Conservation (phyloP, 2,113 vertebrate species). For the Oplegnathus fasciatus region DNA sequence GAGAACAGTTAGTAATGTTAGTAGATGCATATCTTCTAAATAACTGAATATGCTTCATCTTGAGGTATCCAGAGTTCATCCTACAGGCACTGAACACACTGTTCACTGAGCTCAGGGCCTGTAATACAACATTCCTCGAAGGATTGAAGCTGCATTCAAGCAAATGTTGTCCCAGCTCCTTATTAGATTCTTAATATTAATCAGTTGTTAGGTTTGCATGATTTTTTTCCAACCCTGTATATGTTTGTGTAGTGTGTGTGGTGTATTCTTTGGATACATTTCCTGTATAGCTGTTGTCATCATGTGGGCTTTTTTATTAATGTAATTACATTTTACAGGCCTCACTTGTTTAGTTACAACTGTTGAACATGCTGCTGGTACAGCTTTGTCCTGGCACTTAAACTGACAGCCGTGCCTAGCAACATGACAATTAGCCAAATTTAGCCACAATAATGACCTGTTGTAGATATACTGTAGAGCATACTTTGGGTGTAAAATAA, state of each 20-base stretch:
- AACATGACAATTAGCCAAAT: conserved; percentile 56
- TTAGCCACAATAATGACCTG: conserved; percentile 40
- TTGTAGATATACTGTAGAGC: conserved; percentile 2
- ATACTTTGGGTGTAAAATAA: conserved; percentile 5
- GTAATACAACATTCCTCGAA: conserved; percentile 31
- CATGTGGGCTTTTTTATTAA: not conserved
- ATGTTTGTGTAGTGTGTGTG: not conserved
- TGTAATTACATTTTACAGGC: not conserved
- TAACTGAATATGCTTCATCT: not conserved
- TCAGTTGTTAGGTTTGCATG: not conserved
- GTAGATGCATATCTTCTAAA: not conserved
- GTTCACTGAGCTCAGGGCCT: not conserved
- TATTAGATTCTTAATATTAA: not conserved
- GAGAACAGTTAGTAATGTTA: not conserved
- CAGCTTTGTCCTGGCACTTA: conserved; percentile 18
- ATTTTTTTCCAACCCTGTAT: not conserved
- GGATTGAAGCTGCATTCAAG: conserved; percentile 3
- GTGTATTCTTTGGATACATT: not conserved
- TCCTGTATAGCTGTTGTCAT: not conserved
- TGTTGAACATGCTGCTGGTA: conserved; percentile 21
- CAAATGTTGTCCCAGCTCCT: not conserved
- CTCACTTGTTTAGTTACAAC: conserved; percentile 17
- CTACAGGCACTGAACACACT: not conserved
- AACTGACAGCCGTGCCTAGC: conserved; percentile 48
- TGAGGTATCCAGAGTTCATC: not conserved